Base-by-base conservation (phyloP, 35 echinoderm and acorn worm species). In the Diadema setosum region DNA sequence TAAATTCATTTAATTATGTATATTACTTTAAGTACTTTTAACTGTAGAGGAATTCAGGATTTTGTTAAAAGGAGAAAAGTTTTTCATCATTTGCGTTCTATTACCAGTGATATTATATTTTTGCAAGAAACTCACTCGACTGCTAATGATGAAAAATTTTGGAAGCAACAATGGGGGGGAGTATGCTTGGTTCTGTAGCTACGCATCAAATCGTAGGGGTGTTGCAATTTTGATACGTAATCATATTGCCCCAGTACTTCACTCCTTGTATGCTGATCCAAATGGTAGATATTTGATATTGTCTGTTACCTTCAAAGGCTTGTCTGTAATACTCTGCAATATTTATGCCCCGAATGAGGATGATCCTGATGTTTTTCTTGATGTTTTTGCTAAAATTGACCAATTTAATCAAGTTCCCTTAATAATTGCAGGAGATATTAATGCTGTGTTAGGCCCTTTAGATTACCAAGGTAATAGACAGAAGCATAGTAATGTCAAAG, bases 121-220 rank as follows among this genome's bases (percentile, higher is more conserved):
- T n/a, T 52, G 9, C 48, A 52, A 52, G n/a, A n/a, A n/a, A n/a
- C n/a, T n/a, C n/a, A n/a, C n/a, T n/a, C n/a, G n/a, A n/a, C n/a
- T n/a, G n/a, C n/a, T n/a, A n/a, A n/a, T n/a, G n/a, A n/a, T n/a
- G n/a, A n/a, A n/a, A n/a, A n/a, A n/a, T n/a, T n/a, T 81, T 81
- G 76, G 76, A 81, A 81, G 30, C 30, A 9, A 3, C 76, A 81
- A 46, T 81, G 76, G 76, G 76, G n/a, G 76, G 3, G 75, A 81
- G 27, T 21, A 17, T 44, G 76, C 35, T 46, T 81, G 5, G 76
- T 81, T 81, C 26, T 81, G 39, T 18, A 81, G 76, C 29, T 20
- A n/a, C 49, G 14, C 76, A 5, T 81, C 76, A 14, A 81, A 81
- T 81, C 43, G 76, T 81, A 81, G 76, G 26, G 75, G 75, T 3